Base-by-base conservation (phyloP, 2,113 vertebrate species). In the Glaucomys volans region DNA sequence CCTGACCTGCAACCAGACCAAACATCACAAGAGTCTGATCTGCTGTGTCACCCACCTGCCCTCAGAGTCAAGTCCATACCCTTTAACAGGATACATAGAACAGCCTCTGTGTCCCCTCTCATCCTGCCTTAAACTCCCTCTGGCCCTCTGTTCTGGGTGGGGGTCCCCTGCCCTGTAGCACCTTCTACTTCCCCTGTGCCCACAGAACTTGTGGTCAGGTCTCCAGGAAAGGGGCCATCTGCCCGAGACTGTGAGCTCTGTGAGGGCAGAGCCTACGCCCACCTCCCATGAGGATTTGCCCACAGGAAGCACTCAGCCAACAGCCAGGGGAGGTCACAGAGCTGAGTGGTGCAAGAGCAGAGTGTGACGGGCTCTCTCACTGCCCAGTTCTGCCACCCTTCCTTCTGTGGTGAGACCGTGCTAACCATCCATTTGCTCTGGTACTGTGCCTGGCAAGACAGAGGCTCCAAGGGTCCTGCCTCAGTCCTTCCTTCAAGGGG, bases 391-490 rank as follows among this genome's bases (percentile, higher is more conserved):
- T 59, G 22, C 13, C 24, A 22, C 54, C 14, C 35, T 81, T 47
- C 44, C n/a, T 77, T 76, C 72, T 26, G 1, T 0, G 10, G 32
- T n/a, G n/a, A 75, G 35, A 37, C 54, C 22, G 10, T 24, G 14
- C 44, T 26, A 75, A 44, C 62, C 37, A 12, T 84, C 69, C 59
- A 37, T 24, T 6, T 37, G 6, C 22, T 9, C 35, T 18, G 22
- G 24, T 18, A 20, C 54, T 40, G 11, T 0, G 0, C 20, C 71
- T 26, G 14, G 64, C 11, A 13, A 17, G 28, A 54, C 0, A 16
- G 30, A 77, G 20, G 30, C 62, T 44, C 42, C 35, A 5, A 28
- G 64, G 17, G 59, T 71, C 76, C 42, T 59, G 42, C 69, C 4
- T 22, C 8, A 30, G 37, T 10, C 64, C 40, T 50, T 54, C 44